phyloP scores from a whole-genome alignment of 2,797 vertebrate genomes.

The Sebastes trivittatus region DNA sequence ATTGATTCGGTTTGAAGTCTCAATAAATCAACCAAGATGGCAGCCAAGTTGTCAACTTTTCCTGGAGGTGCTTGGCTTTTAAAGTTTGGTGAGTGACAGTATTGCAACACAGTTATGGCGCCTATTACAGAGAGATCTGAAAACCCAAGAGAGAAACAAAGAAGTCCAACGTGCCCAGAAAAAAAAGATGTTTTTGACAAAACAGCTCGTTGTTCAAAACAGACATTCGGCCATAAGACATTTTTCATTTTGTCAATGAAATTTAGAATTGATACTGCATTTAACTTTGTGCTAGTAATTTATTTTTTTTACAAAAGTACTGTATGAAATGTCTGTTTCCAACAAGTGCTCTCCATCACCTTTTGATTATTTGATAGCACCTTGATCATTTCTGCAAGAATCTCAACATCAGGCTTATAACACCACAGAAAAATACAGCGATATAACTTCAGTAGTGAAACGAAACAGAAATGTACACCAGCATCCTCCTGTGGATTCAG shows the following conservation, averaged over 20 bases:
- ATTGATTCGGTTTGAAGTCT: conserved; percentile 3
- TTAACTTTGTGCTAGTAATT: background rate
- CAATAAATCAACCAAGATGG: conserved; percentile 14
- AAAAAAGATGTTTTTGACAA: background rate
- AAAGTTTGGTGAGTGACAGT: background rate
- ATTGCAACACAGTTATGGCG: background rate
- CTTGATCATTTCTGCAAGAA: conserved; percentile 2
- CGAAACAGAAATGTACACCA: conserved; percentile 37
- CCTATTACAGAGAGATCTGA: conserved; percentile 72
- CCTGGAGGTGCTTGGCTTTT: conserved; percentile 2
- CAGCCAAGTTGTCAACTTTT: background rate
- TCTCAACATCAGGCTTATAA: conserved; percentile 10
- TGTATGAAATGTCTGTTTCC: conserved; percentile 54
- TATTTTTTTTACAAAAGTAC: background rate
- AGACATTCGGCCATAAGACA: conserved; percentile 20
- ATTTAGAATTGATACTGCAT: background rate
- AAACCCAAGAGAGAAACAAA: conserved; percentile 72
- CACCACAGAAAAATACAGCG: conserved; percentile 40
- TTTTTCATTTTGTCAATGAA: background rate
- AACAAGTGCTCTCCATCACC: conserved; percentile 44
- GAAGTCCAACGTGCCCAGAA: conserved; percentile 35
- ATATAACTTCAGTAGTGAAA: conserved; percentile 56
- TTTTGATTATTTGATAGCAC: conserved; percentile 35
- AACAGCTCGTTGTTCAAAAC: conserved; percentile 56
- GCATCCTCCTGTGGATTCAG: conserved; percentile 17